Evolutionary conservation across 2,113 vertebrate species (phyloP).

Genomic region (Danio rerio): GRCz12tu NC_133176.1:23287001-23287500

Average conservation of each 20-base stretch:
- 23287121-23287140: neutral
- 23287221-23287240: neutral
- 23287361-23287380: neutral
- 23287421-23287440: neutral
- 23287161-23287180: neutral
- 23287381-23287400: neutral
- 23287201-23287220: neutral
- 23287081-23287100: neutral
- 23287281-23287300: slow-evolving; percentile 13
- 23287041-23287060: neutral
- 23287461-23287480: slow-evolving; percentile 19
- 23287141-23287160: neutral
- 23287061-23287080: neutral
- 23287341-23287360: neutral
- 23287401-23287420: neutral
- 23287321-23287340: neutral
- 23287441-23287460: slow-evolving; percentile 55
- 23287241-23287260: neutral
- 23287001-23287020: neutral
- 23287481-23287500: slow-evolving; percentile 68
- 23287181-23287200: neutral
- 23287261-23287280: slow-evolving; percentile 29
- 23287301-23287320: slow-evolving; percentile 22
- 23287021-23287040: neutral
- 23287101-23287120: neutral